A percentile compares a stretch with the other conserved stretches of the same genome.
These are phyloP conservation scores for Cataglyphis albicans DNA, from an alignment of 2,888 invertebrate genomes.

Conservation along the genomic window DNA sequence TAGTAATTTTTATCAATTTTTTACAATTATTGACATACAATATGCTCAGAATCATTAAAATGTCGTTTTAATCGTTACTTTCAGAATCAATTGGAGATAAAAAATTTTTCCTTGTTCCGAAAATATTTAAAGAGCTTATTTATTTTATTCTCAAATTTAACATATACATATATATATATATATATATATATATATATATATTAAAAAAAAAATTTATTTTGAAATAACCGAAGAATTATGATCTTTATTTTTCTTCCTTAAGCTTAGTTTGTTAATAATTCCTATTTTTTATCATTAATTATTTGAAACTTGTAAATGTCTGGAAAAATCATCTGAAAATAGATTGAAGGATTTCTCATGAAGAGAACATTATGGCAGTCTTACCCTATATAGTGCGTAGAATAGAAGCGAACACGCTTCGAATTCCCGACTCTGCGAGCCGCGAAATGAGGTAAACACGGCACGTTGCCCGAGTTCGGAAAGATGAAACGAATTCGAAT, in stretches of 20 bases:
- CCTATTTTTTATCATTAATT: background rate
- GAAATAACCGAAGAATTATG: background rate
- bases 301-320: background rate
- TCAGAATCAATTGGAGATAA: background rate
- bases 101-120: background rate
- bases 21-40: background rate
- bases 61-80: background rate
- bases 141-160: background rate
- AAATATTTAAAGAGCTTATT: background rate
- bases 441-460: slow-evolving; percentile 45
- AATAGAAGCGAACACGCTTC: slow-evolving; percentile 13
- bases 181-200: no score
- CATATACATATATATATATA: no score
- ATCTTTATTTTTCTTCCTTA: background rate
- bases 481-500: slow-evolving; percentile 74
- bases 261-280: background rate
- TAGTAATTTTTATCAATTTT: background rate
- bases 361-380: background rate
- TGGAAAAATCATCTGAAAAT: background rate
- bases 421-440: slow-evolving; percentile 22
- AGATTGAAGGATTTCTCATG: background rate
- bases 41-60: background rate
- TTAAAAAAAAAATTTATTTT: background rate
- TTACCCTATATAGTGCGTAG: background rate
- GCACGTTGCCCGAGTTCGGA: slow-evolving; percentile 44